Conservation (phyloP, 2,888 invertebrate species). For the Drosophila quinaria region DNA sequence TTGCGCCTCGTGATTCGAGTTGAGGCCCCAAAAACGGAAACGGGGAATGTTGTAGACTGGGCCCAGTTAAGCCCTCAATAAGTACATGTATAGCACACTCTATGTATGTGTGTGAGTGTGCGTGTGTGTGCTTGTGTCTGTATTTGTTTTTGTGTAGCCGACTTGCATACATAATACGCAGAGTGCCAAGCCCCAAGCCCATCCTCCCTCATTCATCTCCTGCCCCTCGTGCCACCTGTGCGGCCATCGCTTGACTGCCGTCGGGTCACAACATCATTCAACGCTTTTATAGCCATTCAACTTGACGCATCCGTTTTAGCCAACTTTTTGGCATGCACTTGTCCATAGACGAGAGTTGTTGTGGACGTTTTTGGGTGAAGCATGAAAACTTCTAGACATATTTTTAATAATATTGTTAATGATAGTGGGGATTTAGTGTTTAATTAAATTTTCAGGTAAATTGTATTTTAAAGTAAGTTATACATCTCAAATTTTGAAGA, state of each 20-base stretch:
- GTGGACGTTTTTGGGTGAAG: slow-evolving; percentile 6
- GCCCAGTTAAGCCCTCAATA: slow-evolving; percentile 23
- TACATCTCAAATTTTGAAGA: not conserved
- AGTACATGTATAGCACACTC: slow-evolving; percentile 27
- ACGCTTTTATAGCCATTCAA: slow-evolving; percentile 80
- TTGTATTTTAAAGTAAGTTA: not conserved
- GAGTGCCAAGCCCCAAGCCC: slow-evolving; percentile 30
- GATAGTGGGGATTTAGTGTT: not conserved
- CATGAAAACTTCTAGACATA: slow-evolving; percentile 4
- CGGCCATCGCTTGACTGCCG: slow-evolving; percentile 23
- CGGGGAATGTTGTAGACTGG: slow-evolving; percentile 26
- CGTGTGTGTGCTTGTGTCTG: slow-evolving; percentile 44
- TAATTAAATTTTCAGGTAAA: not conserved
- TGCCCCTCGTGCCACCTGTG: not conserved
- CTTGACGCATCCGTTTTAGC: slow-evolving; percentile 72
- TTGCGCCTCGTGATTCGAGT: slow-evolving; percentile 49
- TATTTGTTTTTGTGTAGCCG: slow-evolving; percentile 72
- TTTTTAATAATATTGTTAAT: slow-evolving; percentile 2
- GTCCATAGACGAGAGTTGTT: slow-evolving; percentile 36
- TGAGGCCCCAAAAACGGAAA: slow-evolving; percentile 38
- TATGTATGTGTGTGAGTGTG: slow-evolving; percentile 7
- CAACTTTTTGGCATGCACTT: slow-evolving; percentile 62
- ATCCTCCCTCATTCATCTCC: not conserved
- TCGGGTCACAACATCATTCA: slow-evolving; percentile 65
- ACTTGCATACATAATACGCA: slow-evolving; percentile 78